A percentile compares a stretch with the other conserved stretches of the same genome.
Conservation (phyloP, 2,888 invertebrate genomes). For the Cheilosia grossa region DNA sequence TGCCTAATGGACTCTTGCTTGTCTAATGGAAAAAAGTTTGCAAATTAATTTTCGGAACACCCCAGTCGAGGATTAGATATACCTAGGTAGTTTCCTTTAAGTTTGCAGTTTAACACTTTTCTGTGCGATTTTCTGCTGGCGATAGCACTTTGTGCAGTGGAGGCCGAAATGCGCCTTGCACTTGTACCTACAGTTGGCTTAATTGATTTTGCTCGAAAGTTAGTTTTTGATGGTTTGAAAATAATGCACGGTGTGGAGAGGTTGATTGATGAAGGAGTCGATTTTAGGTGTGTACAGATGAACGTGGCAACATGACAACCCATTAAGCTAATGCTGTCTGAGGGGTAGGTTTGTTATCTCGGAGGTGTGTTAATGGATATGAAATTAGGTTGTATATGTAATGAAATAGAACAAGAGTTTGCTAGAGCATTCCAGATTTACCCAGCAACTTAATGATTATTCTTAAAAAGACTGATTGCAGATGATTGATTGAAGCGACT, state of each 20-base stretch:
- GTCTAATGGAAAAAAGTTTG: slow-evolving; percentile 68
- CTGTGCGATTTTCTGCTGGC: slow-evolving; percentile 29
- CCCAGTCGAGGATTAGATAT: neutral
- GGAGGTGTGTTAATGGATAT: too few species aligned
- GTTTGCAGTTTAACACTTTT: slow-evolving; percentile 48
- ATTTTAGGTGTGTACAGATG: neutral
- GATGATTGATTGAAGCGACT: too few species aligned
- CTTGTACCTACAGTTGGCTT: slow-evolving; percentile 3
- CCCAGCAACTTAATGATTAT: too few species aligned
- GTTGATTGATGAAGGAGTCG: slow-evolving; percentile 45
- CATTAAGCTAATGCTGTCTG: neutral
- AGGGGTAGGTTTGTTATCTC: neutral
- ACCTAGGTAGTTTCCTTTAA: slow-evolving; percentile 9
- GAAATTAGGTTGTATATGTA: too few species aligned
- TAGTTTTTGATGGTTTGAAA: neutral
- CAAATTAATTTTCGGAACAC: slow-evolving; percentile 67
- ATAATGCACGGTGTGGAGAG: slow-evolving; percentile 23
- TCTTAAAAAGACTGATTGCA: too few species aligned
- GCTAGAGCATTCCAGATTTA: too few species aligned
- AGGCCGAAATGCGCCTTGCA: slow-evolving; percentile 5
- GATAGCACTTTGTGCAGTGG: slow-evolving; percentile 21
- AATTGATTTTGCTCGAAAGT: slow-evolving; percentile 16
- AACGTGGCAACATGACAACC: neutral
- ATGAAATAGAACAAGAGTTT: too few species aligned
- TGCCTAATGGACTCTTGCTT: slow-evolving; percentile 71